Evolutionary conservation across 2,888 invertebrate species (phyloP), one percentile per base, ranked within the genome.

Genomic region (Calameuta pallipes): DNA sequence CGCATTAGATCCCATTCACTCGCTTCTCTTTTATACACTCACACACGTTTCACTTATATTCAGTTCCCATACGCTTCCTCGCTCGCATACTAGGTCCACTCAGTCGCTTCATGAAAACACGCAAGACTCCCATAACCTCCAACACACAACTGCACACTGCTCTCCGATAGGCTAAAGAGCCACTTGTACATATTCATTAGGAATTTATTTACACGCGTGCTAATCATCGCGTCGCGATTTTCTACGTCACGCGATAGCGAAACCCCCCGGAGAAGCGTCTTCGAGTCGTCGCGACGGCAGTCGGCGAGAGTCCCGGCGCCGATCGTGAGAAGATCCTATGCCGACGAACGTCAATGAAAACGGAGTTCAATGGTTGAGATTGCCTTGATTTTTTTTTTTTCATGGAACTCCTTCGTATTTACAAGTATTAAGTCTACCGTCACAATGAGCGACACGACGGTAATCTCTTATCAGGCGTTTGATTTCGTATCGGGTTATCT

Each of bases 141-240:
- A 56, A 56, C 56, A 23, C 56, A 56, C 56, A 56, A 56, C 56
- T 23, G 56, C 56, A 56, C 56, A 56, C 56, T 78, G 80, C 77
- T 84, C 80, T 78, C 80, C 79, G 79, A 75, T 69, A 73, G 82
- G 81, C 80, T 76, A 73, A 78, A 75, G 70, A 73, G 80, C 80
- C 84, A 81, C 84, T 89, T 89, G 89, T 89, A 89, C 89, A 90
- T 89, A 89, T 87, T 90, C 88, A 84, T 89, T 89, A 89, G 90
- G 89, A 89, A 90, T 90, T 89, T 90, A 91, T 91, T 90, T 91
- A 90, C 89, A 90, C 87, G 87, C 90, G 87, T 90, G 89, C 89
- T 89, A 89, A 89, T 83, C 86, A 85, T 37, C 77, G 78, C 75
- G 82, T 82, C 71, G 80, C 30, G 37, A 15, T 73, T 56, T 23